Base-by-base conservation (phyloP, 2,797 vertebrate genomes). In the Liasis olivaceus region DNA sequence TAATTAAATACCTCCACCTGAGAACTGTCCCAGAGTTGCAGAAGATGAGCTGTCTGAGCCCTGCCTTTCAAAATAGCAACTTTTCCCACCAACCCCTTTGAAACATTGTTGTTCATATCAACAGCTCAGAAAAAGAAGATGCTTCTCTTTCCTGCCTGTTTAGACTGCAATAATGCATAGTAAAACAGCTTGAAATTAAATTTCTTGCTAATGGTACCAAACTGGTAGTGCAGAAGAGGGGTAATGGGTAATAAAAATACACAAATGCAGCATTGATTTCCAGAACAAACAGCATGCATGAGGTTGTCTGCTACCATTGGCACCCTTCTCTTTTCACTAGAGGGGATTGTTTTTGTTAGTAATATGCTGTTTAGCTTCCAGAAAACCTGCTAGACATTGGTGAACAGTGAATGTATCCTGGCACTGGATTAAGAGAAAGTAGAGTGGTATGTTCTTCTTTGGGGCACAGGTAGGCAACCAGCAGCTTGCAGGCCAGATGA, bases 191-290 rank as follows among this genome's bases (percentile, higher is more conserved):
- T 92, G 90, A 90, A 47, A 93, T 93, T 93, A 92, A 89, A 86
- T 89, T 91, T 89, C 77, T 63, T 93, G 85, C 93, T 92, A 93
- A 92, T 85, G 63, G 51, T 42, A 89, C 47, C 91, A 77, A 69
- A 92, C 90, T 9, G 87, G 72, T 62, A 94, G 54, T 94, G 91
- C 1, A 94, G 20, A 93, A 81, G 42, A 89, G 0, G 66, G 6
- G 63, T 90, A 90, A 91, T 95, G 47, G 91, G 54, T 85, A 93
- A 47, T 89, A 94, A 93, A 94, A 95, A 94, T 86, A 72, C 13
- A 42, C 5, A 89, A 0, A 72, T 42, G 26, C 2, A 89, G 4
- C 14, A 58, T 91, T 91, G 86, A 87, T 3, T 88, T 91, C 89
- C 85, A 6, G 11, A 24, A 63, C 87, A 89, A 87, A 26, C 84